Base-by-base conservation (phyloP, 2,113 vertebrate species). In the Columba janthina region DNA sequence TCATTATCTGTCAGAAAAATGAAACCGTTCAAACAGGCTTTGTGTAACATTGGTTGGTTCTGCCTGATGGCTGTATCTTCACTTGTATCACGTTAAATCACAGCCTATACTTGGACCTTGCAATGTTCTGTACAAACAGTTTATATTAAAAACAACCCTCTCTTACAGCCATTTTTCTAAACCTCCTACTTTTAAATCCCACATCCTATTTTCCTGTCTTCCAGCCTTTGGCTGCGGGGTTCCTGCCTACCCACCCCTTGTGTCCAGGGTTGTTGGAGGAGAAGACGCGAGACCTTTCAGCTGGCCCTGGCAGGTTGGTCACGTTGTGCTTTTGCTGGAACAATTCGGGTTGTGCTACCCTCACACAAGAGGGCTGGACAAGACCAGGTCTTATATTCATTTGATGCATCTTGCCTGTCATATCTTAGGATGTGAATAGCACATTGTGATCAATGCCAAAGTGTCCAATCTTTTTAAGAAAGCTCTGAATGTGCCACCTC, bases 281-380 rank as follows among this genome's bases (percentile, higher is more conserved):
- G 74, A 96, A 36, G 7, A 93, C 2, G 98, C 74, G 2, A 67
- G 14, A 40, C 92, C 97, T 3, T 96, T 92, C 95, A 97, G 96
- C 95, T 98, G 98, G 97, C 98, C 98, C 70, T 98, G 97, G 97
- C 98, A 98, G 97, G 97, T 98, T 56, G 67, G 97, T 95, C 10
- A 4, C 16, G 60, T n/a, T 12, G 66, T 28, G 61, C 28, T 71
- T 81, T n/a, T 29, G 54, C 57, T 20, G 10, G 42, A 25, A 25
- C 21, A 14, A 0, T 25, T 2, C 7, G 46, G 65, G 65, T 22
- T 54, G 36, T 21, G 54, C 22, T 14, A 1, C n/a, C 53, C 31
- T 34, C 56, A 22, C 29, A 2, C 22, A 36, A 56, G 32, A 38
- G 2, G 15, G 16, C 54, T 54, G 46, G 54, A 9, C 36, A 82